Conservation (phyloP, 2,113 vertebrate species). For the Trogon surrucura region DNA sequence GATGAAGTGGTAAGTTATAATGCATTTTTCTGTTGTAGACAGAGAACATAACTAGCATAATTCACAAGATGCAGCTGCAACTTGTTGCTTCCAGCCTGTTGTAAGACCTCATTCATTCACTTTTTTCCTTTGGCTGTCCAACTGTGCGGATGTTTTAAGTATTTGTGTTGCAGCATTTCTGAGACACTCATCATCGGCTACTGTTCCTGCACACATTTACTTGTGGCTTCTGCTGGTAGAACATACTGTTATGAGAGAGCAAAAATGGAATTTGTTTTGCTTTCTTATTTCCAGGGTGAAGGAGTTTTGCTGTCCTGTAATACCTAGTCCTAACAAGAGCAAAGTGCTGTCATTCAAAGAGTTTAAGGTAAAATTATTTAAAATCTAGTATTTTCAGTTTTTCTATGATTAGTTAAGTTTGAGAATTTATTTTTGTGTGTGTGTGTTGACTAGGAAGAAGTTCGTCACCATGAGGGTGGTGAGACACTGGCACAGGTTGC, state of each 20-base stretch:
- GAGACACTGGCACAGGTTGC: too few species aligned
- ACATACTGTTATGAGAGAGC: neutral
- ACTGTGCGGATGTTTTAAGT: neutral
- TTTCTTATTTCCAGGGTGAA: slow-evolving; percentile 64
- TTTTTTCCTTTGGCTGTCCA: neutral
- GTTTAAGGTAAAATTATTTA: slow-evolving; percentile 63
- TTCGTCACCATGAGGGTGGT: too few species aligned
- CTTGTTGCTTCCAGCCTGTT: neutral
- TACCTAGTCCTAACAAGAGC: slow-evolving; percentile 77
- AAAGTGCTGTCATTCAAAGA: slow-evolving; percentile 69
- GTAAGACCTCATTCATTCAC: neutral
- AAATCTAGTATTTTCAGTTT: neutral
- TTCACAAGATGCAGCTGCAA: neutral
- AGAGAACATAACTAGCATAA: neutral
- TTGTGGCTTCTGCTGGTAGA: neutral
- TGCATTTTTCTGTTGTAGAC: neutral
- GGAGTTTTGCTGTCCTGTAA: slow-evolving; percentile 72
- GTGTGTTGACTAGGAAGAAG: too few species aligned
- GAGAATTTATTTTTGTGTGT: neutral
- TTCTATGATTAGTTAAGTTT: neutral
- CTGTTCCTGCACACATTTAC: neutral
- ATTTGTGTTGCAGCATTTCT: neutral
- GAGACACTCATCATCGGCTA: neutral
- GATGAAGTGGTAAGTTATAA: slow-evolving; percentile 73
- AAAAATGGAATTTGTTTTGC: neutral